These are phyloP conservation scores for Trissolcus japonicus DNA, from an alignment of 2,888 invertebrate species.

Conservation along the genomic window DNA sequence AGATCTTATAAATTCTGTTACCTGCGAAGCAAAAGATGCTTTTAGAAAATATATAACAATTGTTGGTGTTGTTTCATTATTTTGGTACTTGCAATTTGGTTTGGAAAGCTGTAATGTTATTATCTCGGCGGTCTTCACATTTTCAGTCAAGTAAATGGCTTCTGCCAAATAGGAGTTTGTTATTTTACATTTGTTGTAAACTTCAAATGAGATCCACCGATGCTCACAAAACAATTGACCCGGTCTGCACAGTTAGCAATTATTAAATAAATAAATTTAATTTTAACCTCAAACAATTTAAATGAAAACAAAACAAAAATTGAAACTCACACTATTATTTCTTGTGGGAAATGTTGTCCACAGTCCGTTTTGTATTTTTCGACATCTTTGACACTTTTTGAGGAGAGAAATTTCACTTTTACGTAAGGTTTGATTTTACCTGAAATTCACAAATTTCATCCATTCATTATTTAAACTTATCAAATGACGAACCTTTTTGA, in stretches of 20 bases:
- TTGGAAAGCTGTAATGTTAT: neutral
- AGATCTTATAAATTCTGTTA: slow-evolving; percentile 1
- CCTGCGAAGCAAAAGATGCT: neutral
- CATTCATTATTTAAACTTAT: neutral
- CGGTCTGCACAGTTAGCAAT: too few species aligned
- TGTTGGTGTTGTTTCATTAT: too few species aligned
- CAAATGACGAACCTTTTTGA: neutral
- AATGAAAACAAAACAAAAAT: too few species aligned
- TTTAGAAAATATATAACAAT: neutral
- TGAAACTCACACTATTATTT: slow-evolving; percentile 1
- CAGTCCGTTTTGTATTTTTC: slow-evolving; percentile 12
- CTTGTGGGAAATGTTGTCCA: slow-evolving; percentile 6
- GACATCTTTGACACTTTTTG: neutral
- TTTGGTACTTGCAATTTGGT: slow-evolving; percentile 7
- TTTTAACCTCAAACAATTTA: too few species aligned
- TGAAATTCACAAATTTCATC: neutral
- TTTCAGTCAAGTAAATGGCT: slow-evolving; percentile 1
- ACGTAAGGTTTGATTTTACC: slow-evolving; percentile 9
- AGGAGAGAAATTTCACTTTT: slow-evolving; percentile 7
- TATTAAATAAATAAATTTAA: too few species aligned
- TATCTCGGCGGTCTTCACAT: neutral
- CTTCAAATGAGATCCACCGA: slow-evolving; percentile 1
- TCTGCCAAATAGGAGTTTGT: slow-evolving; percentile 5
- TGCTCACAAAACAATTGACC: neutral
- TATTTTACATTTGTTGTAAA: slow-evolving; percentile 8